Evolutionary conservation across 2,113 vertebrate species (phyloP).

Genomic region (Ptilonorhynchus violaceus): DNA sequence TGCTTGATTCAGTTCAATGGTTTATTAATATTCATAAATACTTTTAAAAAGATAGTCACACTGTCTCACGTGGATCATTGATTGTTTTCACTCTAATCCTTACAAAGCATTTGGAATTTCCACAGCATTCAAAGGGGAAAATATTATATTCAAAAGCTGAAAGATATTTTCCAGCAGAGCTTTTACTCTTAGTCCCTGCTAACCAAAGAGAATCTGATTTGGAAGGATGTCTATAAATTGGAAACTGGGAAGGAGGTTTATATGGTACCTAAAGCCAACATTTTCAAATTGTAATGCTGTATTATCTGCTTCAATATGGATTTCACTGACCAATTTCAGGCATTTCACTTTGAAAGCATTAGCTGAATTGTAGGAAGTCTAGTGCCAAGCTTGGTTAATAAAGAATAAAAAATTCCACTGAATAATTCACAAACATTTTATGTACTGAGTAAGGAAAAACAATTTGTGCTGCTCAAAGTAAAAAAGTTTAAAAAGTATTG

Average conservation of each 20-base stretch:
- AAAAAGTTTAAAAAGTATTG: not conserved
- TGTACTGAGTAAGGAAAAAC: not conserved
- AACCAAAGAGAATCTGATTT: not conserved
- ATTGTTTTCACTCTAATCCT: not conserved
- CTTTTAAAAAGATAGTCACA: not conserved
- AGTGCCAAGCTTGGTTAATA: not conserved
- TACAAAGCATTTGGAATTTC: not conserved
- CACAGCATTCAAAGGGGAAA: not conserved
- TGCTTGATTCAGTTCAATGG: rapidly evolving
- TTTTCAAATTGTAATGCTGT: not conserved
- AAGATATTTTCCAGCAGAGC: not conserved
- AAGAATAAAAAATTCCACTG: not conserved
- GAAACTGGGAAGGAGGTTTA: not conserved
- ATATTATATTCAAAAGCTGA: not conserved
- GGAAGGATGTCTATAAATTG: not conserved
- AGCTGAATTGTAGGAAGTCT: not conserved
- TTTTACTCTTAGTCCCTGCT: not conserved
- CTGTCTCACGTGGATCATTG: not conserved
- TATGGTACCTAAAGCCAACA: not conserved
- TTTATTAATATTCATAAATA: not conserved
- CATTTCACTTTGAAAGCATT: not conserved
- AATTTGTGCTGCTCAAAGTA: not conserved
- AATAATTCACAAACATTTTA: not conserved
- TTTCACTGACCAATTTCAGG: not conserved
- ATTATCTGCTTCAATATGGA: not conserved